phyloP scores from a whole-genome alignment of 2,113 vertebrate genomes.

The Sylvilagus bachmani region DNA sequence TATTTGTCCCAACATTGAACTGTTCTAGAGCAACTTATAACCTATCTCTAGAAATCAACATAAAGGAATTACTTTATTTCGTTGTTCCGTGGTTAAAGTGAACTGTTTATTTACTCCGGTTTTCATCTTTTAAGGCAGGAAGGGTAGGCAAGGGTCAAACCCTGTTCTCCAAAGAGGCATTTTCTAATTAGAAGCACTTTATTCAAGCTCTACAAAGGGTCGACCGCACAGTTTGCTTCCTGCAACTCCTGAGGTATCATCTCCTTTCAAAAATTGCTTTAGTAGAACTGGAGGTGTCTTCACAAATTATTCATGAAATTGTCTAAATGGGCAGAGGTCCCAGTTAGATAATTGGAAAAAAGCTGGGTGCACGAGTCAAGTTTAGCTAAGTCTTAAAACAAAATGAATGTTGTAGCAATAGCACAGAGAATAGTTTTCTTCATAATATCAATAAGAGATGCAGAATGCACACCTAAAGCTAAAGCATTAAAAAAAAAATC shows the following conservation, averaged over 20 bases:
- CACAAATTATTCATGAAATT: neutral
- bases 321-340: neutral
- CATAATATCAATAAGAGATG: neutral
- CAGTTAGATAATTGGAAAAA: neutral
- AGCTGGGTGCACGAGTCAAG: neutral
- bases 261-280: constrained; percentile 24
- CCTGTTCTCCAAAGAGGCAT: neutral
- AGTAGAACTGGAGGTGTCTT: neutral
- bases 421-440: neutral
- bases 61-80: neutral
- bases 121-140: neutral
- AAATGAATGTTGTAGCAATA: neutral
- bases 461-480: neutral
- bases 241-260: neutral
- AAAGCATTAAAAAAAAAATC: neutral
- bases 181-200: neutral
- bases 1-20: constrained; percentile 24
- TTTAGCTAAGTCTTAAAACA: constrained; percentile 24
- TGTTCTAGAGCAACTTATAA: neutral
- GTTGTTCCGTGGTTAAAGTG: neutral
- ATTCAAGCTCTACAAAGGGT: neutral
- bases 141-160: neutral
- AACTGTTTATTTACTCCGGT: neutral
- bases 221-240: neutral
- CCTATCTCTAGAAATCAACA: constrained; percentile 41